Evolutionary conservation across 1,140 invertebrate genomes (phyloP).

Genomic region (Palaemon carinicauda): DNA sequence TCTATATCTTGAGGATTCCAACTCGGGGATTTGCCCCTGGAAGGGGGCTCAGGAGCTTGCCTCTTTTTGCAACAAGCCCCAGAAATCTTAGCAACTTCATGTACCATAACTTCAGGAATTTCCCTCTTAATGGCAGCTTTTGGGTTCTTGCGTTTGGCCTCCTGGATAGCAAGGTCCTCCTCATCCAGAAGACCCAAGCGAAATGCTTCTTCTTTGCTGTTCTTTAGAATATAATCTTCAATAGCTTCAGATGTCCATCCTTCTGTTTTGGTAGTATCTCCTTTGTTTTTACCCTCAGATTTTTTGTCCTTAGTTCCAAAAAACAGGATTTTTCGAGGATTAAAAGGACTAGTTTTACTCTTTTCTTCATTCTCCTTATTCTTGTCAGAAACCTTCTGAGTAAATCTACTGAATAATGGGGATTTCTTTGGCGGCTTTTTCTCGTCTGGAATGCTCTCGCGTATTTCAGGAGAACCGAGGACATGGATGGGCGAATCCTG

Average conservation of each 20-base stretch:
- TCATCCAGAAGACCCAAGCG: conserved; percentile 25
- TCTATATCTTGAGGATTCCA: conserved; percentile 54
- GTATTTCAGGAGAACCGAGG: neutral
- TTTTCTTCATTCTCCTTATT: conserved; percentile 42
- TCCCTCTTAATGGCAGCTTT: neutral
- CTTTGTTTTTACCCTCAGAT: neutral
- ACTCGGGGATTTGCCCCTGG: neutral
- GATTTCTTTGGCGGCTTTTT: conserved; percentile 1
- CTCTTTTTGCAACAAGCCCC: neutral
- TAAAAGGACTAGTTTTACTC: conserved; percentile 21
- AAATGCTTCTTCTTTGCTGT: conserved; percentile 26
- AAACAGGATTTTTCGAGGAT: conserved; percentile 11
- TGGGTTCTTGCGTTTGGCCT: neutral
- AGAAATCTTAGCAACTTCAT: neutral
- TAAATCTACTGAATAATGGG: neutral
- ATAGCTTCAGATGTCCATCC: conserved; percentile 27
- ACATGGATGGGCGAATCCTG: neutral
- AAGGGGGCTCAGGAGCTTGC: conserved; percentile 14
- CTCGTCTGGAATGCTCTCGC: neutral
- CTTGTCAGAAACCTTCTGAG: conserved; percentile 41
- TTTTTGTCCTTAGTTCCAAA: conserved; percentile 20
- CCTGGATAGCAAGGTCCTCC: conserved; percentile 6
- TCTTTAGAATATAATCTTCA: conserved; percentile 26
- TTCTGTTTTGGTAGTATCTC: conserved; percentile 14
- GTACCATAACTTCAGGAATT: conserved; percentile 27